Percentiles rank a stretch among this genome's conserved stretches.
These are phyloP conservation scores for Cheilosia vernalis DNA, from an alignment of 2,888 invertebrate genomes.

Conservation along the genomic window DNA sequence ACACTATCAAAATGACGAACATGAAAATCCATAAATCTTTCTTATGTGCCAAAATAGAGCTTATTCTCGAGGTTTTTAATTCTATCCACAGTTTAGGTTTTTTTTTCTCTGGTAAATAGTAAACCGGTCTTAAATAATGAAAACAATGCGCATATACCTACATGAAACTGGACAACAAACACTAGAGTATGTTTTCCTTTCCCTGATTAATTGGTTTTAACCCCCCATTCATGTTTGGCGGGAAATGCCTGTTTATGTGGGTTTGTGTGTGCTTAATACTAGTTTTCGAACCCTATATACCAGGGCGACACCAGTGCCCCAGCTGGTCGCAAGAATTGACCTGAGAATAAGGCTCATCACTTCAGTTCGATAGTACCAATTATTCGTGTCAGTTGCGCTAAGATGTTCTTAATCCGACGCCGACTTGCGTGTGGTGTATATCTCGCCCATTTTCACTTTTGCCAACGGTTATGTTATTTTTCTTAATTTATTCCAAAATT, in stretches of 20 bases:
- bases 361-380: background rate
- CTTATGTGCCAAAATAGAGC: too few relatives aligned
- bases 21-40: too few relatives aligned
- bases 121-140: too few relatives aligned
- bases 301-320: background rate
- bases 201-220: background rate
- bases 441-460: background rate
- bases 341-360: background rate
- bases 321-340: background rate
- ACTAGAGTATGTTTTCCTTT: background rate
- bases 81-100: too few relatives aligned
- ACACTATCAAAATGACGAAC: too few relatives aligned
- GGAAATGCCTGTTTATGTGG: background rate
- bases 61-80: too few relatives aligned
- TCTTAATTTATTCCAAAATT: background rate
- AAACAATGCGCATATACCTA: too few relatives aligned
- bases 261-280: background rate
- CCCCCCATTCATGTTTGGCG: background rate
- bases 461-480: background rate
- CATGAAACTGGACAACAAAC: background rate
- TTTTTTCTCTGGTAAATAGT: too few relatives aligned
- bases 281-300: background rate
- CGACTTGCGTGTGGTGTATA: background rate
- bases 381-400: background rate
- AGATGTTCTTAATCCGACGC: background rate